phyloP scores from a whole-genome alignment of 2,797 vertebrate species.

The Manis crassicaudata region DNA sequence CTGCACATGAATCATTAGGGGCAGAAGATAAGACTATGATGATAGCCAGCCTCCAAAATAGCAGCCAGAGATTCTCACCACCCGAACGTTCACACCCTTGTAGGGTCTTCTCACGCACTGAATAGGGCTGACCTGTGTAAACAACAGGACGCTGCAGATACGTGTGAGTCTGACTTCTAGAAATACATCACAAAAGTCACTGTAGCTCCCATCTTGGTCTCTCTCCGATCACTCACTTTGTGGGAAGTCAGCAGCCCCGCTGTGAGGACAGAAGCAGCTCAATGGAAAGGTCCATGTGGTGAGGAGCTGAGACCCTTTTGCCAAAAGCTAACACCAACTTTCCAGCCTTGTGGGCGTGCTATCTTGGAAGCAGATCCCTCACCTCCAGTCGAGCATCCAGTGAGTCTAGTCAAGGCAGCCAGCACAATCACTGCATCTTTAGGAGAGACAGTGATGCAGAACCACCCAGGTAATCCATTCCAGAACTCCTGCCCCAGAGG shows the following conservation, averaged over 20 bases:
- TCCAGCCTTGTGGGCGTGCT: accelerated
- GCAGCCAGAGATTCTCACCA: not conserved
- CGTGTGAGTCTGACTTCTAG: not conserved
- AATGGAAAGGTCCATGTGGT: not conserved
- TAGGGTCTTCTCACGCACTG: not conserved
- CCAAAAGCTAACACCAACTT: not conserved
- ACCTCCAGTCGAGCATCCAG: not conserved
- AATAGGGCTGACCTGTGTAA: not conserved
- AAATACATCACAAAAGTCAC: not conserved
- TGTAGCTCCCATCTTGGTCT: not conserved
- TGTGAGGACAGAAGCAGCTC: not conserved
- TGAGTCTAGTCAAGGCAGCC: not conserved
- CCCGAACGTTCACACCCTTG: not conserved
- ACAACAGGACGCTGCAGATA: not conserved
- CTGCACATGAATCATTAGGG: not conserved
- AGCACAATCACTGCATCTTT: not conserved
- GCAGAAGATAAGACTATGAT: not conserved
- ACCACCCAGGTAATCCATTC: not conserved
- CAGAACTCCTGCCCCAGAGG: not conserved
- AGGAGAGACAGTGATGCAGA: not conserved
- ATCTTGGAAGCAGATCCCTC: not conserved
- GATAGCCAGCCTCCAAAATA: not conserved
- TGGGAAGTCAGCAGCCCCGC: not conserved
- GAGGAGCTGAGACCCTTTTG: not conserved
- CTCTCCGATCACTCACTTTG: not conserved